Base-by-base conservation (phyloP, 2,797 vertebrate genomes). In the Acropternis orthonyx region DNA sequence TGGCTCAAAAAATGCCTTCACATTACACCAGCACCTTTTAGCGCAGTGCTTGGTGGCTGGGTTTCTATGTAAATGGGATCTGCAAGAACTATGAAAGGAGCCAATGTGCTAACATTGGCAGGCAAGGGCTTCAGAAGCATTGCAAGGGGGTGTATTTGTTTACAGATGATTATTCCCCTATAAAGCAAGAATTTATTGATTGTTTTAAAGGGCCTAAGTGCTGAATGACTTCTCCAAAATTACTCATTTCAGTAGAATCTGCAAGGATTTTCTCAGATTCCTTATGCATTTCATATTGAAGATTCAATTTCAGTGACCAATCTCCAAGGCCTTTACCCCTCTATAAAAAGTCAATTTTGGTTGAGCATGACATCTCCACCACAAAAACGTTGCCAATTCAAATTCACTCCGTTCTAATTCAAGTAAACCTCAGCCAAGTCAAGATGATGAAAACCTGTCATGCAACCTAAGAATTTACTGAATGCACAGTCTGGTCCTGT, bases 81-180 rank as follows among this genome's bases (percentile, higher is more conserved):
- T 91, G 62, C 77, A 92, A 65, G 86, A 88, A 56, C 65, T 36
- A 5, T 28, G 52, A 87, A 91, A 85, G 52, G 32, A 93, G 67
- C 15, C 41, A 43, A 48, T 30, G 59, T 71, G 54, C 69, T 95
- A 83, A 81, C 56, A 27, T 27, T 46, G 77, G 83, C 9, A 14
- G 49, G 18, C 59, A 74, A 21, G 11, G 12, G 93, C 83, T 96
- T 96, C 76, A 96, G 78, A 94, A 95, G 67, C 55, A 76, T 74
- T 77, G 52, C 90, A 94, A 96, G 95, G 97, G 96, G 21, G 92
- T 73, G 85, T 92, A 69, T 97, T 97, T 98, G 92, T 96, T 98
- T 97, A 97, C 97, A 93, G 26, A 72, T 93, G 88, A 98, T 97
- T 97, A 97, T 97, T 97, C 80, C 95, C 95, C 87, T 37, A 83